Percentiles rank a stretch among this genome's conserved stretches.
phyloP scores from a whole-genome alignment of 2,797 vertebrate species.

The Eremophila alpestris region DNA sequence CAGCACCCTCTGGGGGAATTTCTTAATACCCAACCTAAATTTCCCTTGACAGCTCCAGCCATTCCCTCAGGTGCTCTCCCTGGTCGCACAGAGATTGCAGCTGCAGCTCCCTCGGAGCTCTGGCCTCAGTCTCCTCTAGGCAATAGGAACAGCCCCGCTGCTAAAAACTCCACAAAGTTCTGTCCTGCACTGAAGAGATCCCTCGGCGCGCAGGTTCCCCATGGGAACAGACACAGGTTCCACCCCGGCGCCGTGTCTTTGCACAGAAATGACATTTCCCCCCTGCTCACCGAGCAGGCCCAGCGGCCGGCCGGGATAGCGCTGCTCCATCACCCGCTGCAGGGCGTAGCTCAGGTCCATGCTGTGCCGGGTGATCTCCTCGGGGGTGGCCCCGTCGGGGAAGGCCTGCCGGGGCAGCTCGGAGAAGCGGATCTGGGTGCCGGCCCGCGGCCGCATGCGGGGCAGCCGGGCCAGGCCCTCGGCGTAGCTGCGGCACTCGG shows the following conservation, averaged over 20 bases:
- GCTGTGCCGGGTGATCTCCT: conserved; percentile 91
- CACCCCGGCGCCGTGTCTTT: accelerated
- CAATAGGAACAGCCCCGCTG: not conserved
- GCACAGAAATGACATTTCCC: accelerated
- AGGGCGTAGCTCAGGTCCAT: conserved; percentile 92
- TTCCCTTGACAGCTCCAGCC: not conserved
- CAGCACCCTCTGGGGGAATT: not conserved
- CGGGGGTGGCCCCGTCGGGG: conserved; percentile 88
- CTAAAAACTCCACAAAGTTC: not conserved
- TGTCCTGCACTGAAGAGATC: accelerated
- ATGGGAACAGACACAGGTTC: accelerated
- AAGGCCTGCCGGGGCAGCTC: conserved; percentile 85
- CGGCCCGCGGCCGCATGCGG: conserved; percentile 86
- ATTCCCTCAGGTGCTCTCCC: too few relatives aligned
- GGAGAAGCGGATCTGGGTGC: conserved; percentile 92
- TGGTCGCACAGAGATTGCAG: not conserved
- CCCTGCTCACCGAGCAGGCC: conserved; percentile 84
- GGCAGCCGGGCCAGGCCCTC: conserved; percentile 92
- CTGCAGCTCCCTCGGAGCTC: not conserved
- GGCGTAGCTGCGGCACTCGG: conserved; percentile 88
- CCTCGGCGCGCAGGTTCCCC: accelerated
- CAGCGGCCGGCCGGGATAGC: conserved; percentile 80
- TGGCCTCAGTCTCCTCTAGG: not conserved
- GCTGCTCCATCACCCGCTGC: conserved; percentile 81
- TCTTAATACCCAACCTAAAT: not conserved